Evolutionary conservation across 2,888 invertebrate genomes (phyloP).

Genomic region (Cremastinae sp.): DNA sequence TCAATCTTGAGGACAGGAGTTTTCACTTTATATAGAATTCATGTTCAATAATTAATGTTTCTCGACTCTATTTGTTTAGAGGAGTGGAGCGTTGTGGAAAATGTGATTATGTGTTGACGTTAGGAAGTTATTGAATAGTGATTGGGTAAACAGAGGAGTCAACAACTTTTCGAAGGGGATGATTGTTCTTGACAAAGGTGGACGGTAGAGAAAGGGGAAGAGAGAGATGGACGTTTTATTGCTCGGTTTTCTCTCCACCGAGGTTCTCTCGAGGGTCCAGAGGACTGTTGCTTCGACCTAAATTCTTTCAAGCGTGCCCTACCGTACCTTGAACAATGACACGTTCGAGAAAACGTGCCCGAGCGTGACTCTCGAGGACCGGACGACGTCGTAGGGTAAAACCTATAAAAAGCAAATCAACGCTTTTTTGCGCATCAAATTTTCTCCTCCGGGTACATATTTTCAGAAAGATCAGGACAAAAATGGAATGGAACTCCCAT

Average conservation of each 20-base stretch:
- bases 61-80: background rate
- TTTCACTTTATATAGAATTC: too few relatives aligned
- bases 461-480: too few relatives aligned
- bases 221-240: too few relatives aligned
- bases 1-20: too few relatives aligned
- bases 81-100: background rate
- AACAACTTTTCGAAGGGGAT: conserved; percentile 44
- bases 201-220: conserved; percentile 6
- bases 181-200: conserved; percentile 13
- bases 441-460: too few relatives aligned
- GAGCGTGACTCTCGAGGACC: background rate
- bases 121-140: conserved; percentile 13
- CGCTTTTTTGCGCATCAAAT: background rate
- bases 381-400: too few relatives aligned
- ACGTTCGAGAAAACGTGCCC: conserved; percentile 8
- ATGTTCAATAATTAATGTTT: background rate
- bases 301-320: conserved; percentile 32
- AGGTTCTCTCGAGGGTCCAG: conserved; percentile 11
- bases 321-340: conserved; percentile 29
- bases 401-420: background rate
- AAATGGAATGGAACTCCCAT: too few relatives aligned
- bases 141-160: conserved; percentile 18
- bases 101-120: conserved; percentile 1
- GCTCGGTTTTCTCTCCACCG: background rate
- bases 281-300: conserved; percentile 54